Evolutionary conservation across 1,140 invertebrate species (phyloP).

Genomic region (Drosophila fuyamai): DNA sequence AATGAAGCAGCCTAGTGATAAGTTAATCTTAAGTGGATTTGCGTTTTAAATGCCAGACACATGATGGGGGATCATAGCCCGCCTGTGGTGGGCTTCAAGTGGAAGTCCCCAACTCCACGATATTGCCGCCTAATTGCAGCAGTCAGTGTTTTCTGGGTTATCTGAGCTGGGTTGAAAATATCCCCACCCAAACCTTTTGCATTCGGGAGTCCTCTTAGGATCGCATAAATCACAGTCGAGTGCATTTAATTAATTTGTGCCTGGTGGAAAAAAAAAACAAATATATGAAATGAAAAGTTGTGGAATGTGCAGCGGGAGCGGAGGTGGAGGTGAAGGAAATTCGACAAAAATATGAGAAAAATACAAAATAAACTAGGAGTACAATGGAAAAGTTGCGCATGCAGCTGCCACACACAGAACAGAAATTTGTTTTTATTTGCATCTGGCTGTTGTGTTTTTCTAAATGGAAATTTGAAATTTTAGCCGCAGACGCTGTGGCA

Average conservation of each 20-base stretch:
- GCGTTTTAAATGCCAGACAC: conserved; percentile 51
- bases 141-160: conserved; percentile 22
- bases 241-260: conserved; percentile 65
- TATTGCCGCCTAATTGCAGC: conserved; percentile 28
- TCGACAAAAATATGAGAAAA: conserved; percentile 44
- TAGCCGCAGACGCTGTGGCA: conserved; percentile 51
- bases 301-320: not conserved
- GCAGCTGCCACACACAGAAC: conserved; percentile 47
- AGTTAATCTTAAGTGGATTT: conserved; percentile 81
- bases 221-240: conserved; percentile 64
- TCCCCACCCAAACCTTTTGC: not conserved
- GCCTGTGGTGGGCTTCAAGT: conserved; percentile 31
- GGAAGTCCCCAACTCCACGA: conserved; percentile 15
- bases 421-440: conserved; percentile 54
- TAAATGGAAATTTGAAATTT: conserved; percentile 57
- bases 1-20: conserved; percentile 39
- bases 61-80: conserved; percentile 29
- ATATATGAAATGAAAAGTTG: conserved; percentile 38
- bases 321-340: conserved; percentile 3
- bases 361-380: conserved; percentile 39
- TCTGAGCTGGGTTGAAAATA: not conserved
- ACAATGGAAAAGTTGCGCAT: conserved; percentile 54
- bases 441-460: conserved; percentile 48
- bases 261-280: conserved; percentile 50
- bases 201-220: conserved; percentile 18